Evolutionary conservation across 2,888 invertebrate genomes (phyloP).

Genomic region (Vannuccia rotundouncinata): DNA sequence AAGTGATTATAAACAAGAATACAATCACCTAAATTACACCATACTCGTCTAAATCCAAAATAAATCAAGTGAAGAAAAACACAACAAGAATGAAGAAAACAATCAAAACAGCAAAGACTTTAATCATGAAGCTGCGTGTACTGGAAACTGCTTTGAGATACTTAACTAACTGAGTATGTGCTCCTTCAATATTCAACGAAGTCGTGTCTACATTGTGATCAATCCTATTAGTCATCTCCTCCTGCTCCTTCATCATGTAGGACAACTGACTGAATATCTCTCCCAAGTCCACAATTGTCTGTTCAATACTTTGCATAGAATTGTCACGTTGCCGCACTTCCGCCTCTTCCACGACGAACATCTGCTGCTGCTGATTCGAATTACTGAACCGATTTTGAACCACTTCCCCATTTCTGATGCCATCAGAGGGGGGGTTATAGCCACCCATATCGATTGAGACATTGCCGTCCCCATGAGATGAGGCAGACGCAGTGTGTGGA

Average conservation of each 20-base stretch:
- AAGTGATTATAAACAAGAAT: too few relatives aligned
- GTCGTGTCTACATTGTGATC: constrained; percentile 93
- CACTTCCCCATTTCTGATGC: background rate
- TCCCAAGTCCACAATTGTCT: constrained; percentile 96
- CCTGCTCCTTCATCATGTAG: constrained; percentile 90
- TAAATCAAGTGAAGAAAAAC: constrained; percentile 88
- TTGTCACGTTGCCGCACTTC: constrained; percentile 75
- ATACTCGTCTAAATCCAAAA: too few relatives aligned
- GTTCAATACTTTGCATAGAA: constrained; percentile 98
- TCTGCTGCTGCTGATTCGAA: background rate
- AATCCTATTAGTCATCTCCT: constrained; percentile 93
- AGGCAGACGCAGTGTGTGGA: background rate
- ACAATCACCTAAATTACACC: too few relatives aligned
- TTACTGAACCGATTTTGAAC: background rate
- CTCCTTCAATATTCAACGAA: constrained; percentile 90
- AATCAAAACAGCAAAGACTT: constrained; percentile 94
- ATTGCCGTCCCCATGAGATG: background rate
- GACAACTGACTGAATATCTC: constrained; percentile 83
- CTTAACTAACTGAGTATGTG: constrained; percentile 89
- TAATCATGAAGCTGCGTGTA: constrained; percentile 97
- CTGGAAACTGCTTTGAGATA: constrained; percentile 94
- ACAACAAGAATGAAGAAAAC: constrained; percentile 98
- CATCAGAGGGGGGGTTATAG: background rate
- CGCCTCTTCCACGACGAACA: constrained; percentile 8
- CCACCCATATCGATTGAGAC: background rate